A percentile compares a stretch with the other conserved stretches of the same genome.
phyloP scores from a whole-genome alignment of 1,140 invertebrate genomes.

The Tetramorium simillimum region DNA sequence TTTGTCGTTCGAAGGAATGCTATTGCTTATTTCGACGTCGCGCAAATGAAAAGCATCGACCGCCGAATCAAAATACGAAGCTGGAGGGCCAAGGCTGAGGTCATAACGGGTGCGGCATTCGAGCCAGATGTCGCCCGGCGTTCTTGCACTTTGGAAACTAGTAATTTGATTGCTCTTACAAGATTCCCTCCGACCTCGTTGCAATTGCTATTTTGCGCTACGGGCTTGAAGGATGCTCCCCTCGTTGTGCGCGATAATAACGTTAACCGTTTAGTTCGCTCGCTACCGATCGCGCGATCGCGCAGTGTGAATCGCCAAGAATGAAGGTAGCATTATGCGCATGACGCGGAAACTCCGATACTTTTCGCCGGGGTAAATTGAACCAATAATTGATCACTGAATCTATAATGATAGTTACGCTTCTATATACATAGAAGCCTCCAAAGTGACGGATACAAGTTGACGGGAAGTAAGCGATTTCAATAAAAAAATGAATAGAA shows the following conservation, averaged over 20 bases:
- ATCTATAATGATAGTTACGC: neutral
- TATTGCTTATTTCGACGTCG: neutral
- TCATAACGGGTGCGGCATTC: slow-evolving; percentile 18
- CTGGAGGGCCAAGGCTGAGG: neutral
- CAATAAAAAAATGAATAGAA: neutral
- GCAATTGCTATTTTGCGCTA: slow-evolving; percentile 17
- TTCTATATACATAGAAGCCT: neutral
- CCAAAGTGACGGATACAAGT: neutral
- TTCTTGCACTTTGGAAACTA: slow-evolving; percentile 53
- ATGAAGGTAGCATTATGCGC: neutral
- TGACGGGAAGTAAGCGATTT: neutral
- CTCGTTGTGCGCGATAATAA: slow-evolving; percentile 27
- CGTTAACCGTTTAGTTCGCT: neutral
- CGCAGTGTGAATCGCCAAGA: neutral
- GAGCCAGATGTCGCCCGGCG: slow-evolving; percentile 17
- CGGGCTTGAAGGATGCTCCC: slow-evolving; percentile 2
- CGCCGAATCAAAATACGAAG: slow-evolving; percentile 21
- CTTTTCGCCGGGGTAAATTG: neutral
- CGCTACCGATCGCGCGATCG: neutral
- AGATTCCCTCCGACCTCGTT: slow-evolving; percentile 3
- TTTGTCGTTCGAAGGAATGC: neutral
- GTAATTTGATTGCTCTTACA: slow-evolving; percentile 61
- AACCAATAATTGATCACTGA: neutral
- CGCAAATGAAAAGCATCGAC: slow-evolving; percentile 25
- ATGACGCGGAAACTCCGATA: neutral